These are phyloP conservation scores for Gobius niger DNA, from an alignment of 2,113 vertebrate species.

Conservation along the genomic window DNA sequence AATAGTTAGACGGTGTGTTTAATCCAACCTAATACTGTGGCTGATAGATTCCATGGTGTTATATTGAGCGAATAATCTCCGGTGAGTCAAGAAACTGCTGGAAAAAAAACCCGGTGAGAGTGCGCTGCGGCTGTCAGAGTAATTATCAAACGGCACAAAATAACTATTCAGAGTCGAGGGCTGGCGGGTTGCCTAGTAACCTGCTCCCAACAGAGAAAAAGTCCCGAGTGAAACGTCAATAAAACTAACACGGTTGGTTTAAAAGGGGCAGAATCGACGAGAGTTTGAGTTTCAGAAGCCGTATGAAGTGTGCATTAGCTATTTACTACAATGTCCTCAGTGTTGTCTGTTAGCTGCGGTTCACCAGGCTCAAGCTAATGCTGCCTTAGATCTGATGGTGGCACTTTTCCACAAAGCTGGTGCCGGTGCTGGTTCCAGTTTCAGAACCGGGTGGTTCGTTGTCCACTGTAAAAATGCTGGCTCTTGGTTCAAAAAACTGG, in stretches of 20 bases:
- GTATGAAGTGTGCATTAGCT: not conserved
- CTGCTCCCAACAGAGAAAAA: constrained; percentile 8
- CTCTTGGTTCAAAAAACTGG: too few relatives aligned
- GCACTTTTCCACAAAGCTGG: too few relatives aligned
- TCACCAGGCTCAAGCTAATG: not conserved
- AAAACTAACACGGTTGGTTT: constrained; percentile 1
- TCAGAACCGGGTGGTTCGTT: too few relatives aligned
- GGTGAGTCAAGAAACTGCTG: not conserved
- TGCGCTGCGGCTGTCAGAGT: not conserved
- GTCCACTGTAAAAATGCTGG: too few relatives aligned
- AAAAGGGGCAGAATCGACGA: constrained; percentile 1
- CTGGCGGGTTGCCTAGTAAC: constrained; percentile 10
- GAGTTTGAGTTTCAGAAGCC: not conserved
- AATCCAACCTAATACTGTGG: not conserved
- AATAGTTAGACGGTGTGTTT: not conserved
- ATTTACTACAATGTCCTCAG: not conserved
- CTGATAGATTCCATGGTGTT: not conserved
- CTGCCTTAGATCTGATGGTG: not conserved
- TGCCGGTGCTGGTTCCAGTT: too few relatives aligned
- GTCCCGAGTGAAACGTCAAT: not conserved
- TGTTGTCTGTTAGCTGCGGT: not conserved
- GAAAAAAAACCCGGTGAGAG: not conserved
- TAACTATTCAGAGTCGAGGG: not conserved
- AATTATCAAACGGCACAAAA: constrained; percentile 10
- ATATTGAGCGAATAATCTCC: not conserved